Conservation (phyloP, 1,140 invertebrate genomes). For the Pseudomyrmex dendroicus region DNA sequence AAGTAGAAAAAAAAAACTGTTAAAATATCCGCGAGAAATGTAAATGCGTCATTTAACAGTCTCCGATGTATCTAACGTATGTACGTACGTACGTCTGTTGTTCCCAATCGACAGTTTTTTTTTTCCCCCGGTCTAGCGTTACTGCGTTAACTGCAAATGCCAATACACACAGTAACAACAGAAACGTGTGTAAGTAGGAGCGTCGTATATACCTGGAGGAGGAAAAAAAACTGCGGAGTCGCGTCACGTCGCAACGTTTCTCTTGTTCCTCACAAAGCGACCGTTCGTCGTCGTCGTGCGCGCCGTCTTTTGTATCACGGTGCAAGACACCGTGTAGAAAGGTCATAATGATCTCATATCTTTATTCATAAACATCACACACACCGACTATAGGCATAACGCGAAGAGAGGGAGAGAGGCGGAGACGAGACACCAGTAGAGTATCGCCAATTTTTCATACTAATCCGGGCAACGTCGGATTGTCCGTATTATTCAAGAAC, state of each 20-base stretch:
- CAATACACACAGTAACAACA: conserved; percentile 26
- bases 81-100: background rate
- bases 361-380: conserved; percentile 53
- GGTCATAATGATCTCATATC: conserved; percentile 57
- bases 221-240: conserved; percentile 8
- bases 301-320: background rate
- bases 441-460: conserved; percentile 33
- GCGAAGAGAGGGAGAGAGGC: background rate
- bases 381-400: conserved; percentile 2
- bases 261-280: conserved; percentile 35
- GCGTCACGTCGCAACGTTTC: conserved; percentile 45
- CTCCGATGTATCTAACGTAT: background rate
- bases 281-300: background rate
- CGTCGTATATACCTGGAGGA: conserved; percentile 3
- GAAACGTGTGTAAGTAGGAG: background rate
- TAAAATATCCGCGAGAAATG: conserved; percentile 24
- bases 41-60: conserved; percentile 21
- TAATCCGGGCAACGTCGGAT: background rate
- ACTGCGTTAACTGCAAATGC: conserved; percentile 34
- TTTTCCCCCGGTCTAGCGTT: conserved; percentile 1
- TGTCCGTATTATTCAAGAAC: background rate
- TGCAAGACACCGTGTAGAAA: conserved; percentile 44
- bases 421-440: background rate
- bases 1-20: background rate
- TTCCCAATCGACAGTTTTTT: conserved; percentile 6